Evolutionary conservation across 2,797 vertebrate species (phyloP), one percentile per base, ranked within the genome.

Genomic region (Sus cebifrons): DNA sequence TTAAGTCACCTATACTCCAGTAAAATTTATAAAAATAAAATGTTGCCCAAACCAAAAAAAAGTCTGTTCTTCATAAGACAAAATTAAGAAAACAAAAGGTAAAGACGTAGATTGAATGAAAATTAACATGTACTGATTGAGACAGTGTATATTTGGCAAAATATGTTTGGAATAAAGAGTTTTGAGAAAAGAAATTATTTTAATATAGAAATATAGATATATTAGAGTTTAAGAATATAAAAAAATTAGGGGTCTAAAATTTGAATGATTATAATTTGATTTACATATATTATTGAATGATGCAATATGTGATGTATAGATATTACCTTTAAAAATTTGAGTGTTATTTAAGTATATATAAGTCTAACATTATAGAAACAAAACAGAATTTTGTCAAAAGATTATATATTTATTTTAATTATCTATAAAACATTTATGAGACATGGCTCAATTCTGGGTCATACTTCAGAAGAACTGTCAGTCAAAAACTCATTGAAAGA

Each of bases 61-160:
- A 49, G 44, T 49, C 44, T 75, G 11, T 68, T 21, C 44, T 83
- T 95, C 20, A 74, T 8, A 62, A 68, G 18, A 5, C 1, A 83
- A 1, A 64, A 73, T 88, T 73, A 93, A 77, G 7, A 78, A 94
- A 95, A 77, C 29, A 3, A 87, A 90, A 96, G 95, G 40, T 81
- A 40, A 62, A 65, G 27, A 52, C 5, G 8, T 13, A 82, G 8
- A 65, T 44, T 20, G 2, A 5, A 52, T 84, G 12, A 64, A 83
- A 88, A 67, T 60, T 85, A 75, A 86, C 2, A 49, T 13, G n/a
- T 75, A 89, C 13, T 89, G 13, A 86, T 73, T 81, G 10, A 75
- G 14, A 86, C 5, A 87, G 75, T 36, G 70, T 56, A 20, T 52
- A 88, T 85, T 89, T 74, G 8, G 23, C 13, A 52, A 77, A 94